These are phyloP conservation scores for Synchiropus splendidus DNA, from an alignment of 2,113 vertebrate genomes.

Conservation along the genomic window DNA sequence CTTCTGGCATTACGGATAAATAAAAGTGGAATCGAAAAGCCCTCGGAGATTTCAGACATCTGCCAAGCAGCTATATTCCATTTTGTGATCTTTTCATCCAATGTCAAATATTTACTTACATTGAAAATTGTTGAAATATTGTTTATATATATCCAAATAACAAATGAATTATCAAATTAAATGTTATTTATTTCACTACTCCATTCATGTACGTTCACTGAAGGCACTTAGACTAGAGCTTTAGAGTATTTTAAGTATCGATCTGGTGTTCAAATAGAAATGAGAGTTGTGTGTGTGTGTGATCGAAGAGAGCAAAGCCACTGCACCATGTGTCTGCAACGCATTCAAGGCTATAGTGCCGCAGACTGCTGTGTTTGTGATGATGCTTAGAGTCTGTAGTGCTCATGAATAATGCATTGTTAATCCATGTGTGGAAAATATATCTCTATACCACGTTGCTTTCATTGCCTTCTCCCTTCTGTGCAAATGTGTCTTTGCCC, in stretches of 20 bases:
- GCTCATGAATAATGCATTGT: slow-evolving; percentile 39
- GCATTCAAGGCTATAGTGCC: slow-evolving; percentile 11
- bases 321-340: slow-evolving; percentile 18
- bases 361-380: slow-evolving; percentile 28
- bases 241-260: slow-evolving; percentile 23
- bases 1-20: too few relatives aligned
- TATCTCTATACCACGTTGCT: slow-evolving; percentile 5
- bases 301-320: slow-evolving; percentile 20
- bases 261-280: slow-evolving; percentile 27
- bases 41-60: too few relatives aligned
- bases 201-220: neutral
- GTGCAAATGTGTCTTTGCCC: slow-evolving; percentile 5
- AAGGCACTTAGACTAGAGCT: slow-evolving; percentile 13
- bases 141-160: too few relatives aligned
- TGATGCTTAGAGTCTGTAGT: slow-evolving; percentile 20
- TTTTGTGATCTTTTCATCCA: too few relatives aligned
- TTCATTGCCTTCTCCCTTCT: slow-evolving; percentile 1
- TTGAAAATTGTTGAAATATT: too few relatives aligned
- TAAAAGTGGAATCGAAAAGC: too few relatives aligned
- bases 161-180: too few relatives aligned
- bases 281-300: slow-evolving; percentile 14
- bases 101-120: too few relatives aligned
- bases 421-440: slow-evolving; percentile 36
- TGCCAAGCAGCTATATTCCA: too few relatives aligned
- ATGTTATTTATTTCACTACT: too few relatives aligned